Evolutionary conservation across 2,797 vertebrate genomes (phyloP).

Genomic region (Sciurus carolinensis): DNA sequence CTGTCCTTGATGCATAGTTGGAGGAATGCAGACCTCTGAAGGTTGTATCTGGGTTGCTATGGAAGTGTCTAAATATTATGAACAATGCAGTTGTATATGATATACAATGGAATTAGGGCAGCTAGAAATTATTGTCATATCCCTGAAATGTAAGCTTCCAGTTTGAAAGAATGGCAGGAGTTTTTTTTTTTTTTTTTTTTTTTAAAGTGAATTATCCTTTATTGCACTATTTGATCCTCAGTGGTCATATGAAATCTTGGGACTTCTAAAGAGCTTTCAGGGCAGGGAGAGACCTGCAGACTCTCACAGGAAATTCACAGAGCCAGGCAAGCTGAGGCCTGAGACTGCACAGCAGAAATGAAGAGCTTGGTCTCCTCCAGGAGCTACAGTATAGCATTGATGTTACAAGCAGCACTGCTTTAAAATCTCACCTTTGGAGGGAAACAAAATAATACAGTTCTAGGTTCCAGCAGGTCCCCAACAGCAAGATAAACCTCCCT

Average conservation of each 20-base stretch:
- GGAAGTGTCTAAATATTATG: slow-evolving; percentile 88
- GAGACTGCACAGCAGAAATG: no score
- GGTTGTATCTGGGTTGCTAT: slow-evolving; percentile 86
- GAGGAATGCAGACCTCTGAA: slow-evolving; percentile 61
- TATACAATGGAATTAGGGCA: slow-evolving; percentile 74
- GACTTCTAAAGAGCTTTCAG: neutral
- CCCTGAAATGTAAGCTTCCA: slow-evolving; percentile 34
- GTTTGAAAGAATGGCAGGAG: neutral
- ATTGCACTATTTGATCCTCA: neutral
- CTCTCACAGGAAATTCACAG: neutral
- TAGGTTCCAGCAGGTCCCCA: neutral
- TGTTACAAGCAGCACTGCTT: neutral
- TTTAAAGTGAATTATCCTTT: neutral
- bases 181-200: slow-evolving; percentile 42
- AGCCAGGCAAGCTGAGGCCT: neutral
- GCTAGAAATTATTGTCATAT: slow-evolving; percentile 66
- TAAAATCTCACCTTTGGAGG: neutral
- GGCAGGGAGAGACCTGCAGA: neutral
- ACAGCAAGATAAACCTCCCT: neutral
- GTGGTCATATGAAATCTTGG: neutral
- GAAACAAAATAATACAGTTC: neutral
- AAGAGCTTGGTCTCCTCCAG: neutral
- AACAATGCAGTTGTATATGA: slow-evolving; percentile 21
- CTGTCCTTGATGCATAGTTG: neutral
- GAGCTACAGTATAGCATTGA: neutral